phyloP scores from a whole-genome alignment of 2,888 invertebrate species.

The Crepidodera aurea region DNA sequence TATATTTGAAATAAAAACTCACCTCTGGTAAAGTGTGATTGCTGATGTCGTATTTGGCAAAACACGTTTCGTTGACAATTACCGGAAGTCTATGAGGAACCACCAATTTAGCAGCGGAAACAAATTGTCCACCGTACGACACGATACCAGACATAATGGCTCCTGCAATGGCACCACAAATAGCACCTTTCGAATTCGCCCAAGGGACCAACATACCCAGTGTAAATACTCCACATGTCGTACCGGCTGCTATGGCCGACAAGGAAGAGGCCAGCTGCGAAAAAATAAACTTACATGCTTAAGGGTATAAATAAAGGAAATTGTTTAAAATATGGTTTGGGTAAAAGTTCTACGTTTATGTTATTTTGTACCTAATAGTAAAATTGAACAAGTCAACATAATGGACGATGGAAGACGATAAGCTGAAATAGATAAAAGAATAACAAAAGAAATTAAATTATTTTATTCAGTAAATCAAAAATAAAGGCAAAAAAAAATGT shows the following conservation, averaged over 20 bases:
- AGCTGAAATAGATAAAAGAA: too few species aligned
- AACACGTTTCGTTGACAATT: slow-evolving; percentile 61
- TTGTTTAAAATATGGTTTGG: too few species aligned
- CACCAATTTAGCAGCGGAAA: slow-evolving; percentile 68
- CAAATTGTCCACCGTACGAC: slow-evolving; percentile 74
- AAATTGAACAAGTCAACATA: too few species aligned
- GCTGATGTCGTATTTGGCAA: slow-evolving; percentile 49
- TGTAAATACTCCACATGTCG: slow-evolving; percentile 84
- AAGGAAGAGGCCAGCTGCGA: slow-evolving; percentile 73
- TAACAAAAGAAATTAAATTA: too few species aligned
- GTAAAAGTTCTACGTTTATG: too few species aligned
- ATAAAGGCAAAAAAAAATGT: too few species aligned
- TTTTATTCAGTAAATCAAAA: too few species aligned
- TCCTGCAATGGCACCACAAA: slow-evolving; percentile 69
- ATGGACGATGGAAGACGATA: too few species aligned
- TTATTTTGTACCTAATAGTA: too few species aligned
- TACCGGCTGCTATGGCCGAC: slow-evolving; percentile 84
- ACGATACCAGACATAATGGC: slow-evolving; percentile 69
- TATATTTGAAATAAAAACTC: slow-evolving; percentile 2
- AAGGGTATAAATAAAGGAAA: too few species aligned
- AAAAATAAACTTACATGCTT: too few species aligned
- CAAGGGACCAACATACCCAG: slow-evolving; percentile 85
- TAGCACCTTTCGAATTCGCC: slow-evolving; percentile 74
- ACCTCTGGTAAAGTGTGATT: slow-evolving; percentile 54
- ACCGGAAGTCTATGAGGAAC: slow-evolving; percentile 67